phyloP scores from a whole-genome alignment of 2,113 vertebrate species.

The Antigone vipio region DNA sequence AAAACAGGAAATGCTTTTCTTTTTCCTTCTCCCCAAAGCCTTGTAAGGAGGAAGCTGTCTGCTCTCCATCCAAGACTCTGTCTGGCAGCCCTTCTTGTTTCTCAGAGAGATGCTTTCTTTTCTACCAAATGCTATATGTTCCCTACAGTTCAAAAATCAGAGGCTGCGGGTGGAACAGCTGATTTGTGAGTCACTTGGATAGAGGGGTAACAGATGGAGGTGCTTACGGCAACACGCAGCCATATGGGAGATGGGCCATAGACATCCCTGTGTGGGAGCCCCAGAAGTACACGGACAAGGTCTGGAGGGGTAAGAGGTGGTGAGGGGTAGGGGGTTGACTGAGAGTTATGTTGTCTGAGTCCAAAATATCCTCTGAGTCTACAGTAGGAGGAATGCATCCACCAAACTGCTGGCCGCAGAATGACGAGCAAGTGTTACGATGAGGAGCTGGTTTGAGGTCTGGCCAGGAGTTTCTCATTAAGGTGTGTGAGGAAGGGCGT shows the following conservation, averaged over 20 bases:
- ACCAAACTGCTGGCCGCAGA: not conserved
- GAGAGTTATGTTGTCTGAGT: not conserved
- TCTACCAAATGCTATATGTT: not conserved
- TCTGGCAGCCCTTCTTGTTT: not conserved
- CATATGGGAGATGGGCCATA: rapidly evolving
- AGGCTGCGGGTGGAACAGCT: not conserved
- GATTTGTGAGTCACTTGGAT: not conserved
- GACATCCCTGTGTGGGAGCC: not conserved
- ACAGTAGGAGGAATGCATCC: not conserved
- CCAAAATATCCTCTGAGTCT: not conserved
- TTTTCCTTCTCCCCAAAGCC: not conserved
- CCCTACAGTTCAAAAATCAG: not conserved
- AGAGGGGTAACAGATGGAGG: not conserved
- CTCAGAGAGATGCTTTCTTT: not conserved
- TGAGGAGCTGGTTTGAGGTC: not conserved
- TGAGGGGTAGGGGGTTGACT: not conserved
- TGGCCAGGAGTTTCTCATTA: not conserved
- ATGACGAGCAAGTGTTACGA: rapidly evolving
- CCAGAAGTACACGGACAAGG: rapidly evolving
- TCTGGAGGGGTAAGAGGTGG: not conserved
- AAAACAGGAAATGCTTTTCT: not conserved
- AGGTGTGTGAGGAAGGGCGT: not conserved
- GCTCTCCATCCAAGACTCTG: not conserved
- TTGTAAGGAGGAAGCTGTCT: not conserved
- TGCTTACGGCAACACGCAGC: not conserved